These are phyloP conservation scores for Himalopsyche japonica DNA, from an alignment of 2,888 invertebrate species.

Conservation along the genomic window DNA sequence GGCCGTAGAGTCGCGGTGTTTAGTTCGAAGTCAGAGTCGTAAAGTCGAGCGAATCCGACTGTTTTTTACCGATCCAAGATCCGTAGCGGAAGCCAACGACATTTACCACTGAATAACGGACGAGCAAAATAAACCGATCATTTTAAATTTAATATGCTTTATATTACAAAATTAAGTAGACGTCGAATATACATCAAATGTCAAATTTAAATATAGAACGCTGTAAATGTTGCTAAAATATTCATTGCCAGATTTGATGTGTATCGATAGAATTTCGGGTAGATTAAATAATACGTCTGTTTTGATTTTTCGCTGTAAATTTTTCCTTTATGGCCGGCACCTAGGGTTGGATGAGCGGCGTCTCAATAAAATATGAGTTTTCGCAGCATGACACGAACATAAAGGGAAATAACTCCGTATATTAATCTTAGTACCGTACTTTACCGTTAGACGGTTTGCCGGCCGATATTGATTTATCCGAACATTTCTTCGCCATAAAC, in stretches of 20 bases:
- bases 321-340: neutral
- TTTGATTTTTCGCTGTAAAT: constrained; percentile 1
- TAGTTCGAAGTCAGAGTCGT: too few relatives aligned
- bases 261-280: neutral
- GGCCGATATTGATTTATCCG: neutral
- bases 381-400: neutral
- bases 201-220: neutral
- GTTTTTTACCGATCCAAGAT: too few relatives aligned
- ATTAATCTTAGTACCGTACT: neutral
- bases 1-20: too few relatives aligned
- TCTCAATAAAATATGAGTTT: neutral
- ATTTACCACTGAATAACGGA: too few relatives aligned
- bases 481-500: neutral
- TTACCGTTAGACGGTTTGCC: neutral
- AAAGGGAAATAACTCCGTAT: neutral
- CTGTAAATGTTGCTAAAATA: neutral
- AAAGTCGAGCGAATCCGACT: too few relatives aligned
- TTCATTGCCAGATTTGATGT: neutral
- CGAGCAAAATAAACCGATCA: too few relatives aligned
- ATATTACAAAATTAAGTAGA: too few relatives aligned
- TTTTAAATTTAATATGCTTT: too few relatives aligned
- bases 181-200: neutral
- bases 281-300: neutral
- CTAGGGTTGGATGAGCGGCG: neutral
- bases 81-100: too few relatives aligned